Percentiles rank a stretch among this genome's conserved stretches.
These are phyloP conservation scores for Megamerina dolium DNA, from an alignment of 2,888 invertebrate genomes.

Conservation along the genomic window DNA sequence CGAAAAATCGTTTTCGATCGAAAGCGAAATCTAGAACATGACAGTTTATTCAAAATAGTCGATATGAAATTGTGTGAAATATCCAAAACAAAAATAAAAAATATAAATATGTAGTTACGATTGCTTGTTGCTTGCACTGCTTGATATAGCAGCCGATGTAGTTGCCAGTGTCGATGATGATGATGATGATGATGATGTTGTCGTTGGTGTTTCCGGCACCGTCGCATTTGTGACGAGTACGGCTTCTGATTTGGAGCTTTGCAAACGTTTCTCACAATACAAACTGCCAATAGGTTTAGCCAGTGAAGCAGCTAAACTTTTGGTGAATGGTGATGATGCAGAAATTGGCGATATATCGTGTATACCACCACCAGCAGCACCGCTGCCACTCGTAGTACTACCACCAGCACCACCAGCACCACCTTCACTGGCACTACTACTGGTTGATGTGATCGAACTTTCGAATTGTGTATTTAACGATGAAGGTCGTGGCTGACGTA, in stretches of 20 bases:
- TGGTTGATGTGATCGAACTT: too few relatives aligned
- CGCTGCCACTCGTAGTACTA: not conserved
- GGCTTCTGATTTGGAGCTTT: conserved; percentile 47
- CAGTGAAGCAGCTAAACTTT: conserved; percentile 43
- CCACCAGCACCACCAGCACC: not conserved
- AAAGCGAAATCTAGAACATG: too few relatives aligned
- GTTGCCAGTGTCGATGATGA: conserved; percentile 4
- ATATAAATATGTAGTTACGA: not conserved
- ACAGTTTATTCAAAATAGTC: too few relatives aligned
- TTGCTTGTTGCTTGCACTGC: not conserved
- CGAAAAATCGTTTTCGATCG: too few relatives aligned
- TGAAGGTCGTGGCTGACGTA: too few relatives aligned
- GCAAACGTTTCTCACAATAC: conserved; percentile 48
- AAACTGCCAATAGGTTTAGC: conserved; percentile 44
- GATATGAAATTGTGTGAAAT: too few relatives aligned
- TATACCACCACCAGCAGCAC: not conserved
- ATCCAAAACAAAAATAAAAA: not conserved
- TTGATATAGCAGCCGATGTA: conserved; percentile 1
- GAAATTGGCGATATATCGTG: conserved; percentile 5
- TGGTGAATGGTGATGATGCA: conserved; percentile 30
- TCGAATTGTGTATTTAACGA: too few relatives aligned
- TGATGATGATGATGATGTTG: conserved; percentile 7
- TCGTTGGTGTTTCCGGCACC: conserved; percentile 1
- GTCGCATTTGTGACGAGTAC: conserved; percentile 21
- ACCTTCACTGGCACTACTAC: not conserved